Evolutionary conservation across 2,888 invertebrate genomes (phyloP), one percentile per base, ranked within the genome.

Genomic region (Rhaphigaster nebulosa): DNA sequence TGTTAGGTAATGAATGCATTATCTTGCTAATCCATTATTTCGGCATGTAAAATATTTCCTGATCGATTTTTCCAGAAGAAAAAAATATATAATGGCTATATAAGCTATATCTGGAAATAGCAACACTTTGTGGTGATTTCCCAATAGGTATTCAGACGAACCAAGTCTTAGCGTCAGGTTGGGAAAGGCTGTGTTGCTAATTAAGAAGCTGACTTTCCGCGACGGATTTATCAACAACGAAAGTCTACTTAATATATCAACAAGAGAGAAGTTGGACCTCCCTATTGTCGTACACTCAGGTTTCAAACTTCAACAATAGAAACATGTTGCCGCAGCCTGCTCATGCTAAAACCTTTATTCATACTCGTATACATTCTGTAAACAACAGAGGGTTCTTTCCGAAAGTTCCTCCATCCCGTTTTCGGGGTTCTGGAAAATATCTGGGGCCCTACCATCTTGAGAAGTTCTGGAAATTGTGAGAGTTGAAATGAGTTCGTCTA

Each of bases 291-390:
- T 15, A 23, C 34, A 38, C 70, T 6, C 70, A 76, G 70, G 70
- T 38, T 76, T 38, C 70, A 76, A 38, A 76, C 70, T 76, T 76
- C 70, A 38, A 76, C 70, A 38, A 76, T 76, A 38, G 38, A 29
- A 76, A 76, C 70, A 76, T 76, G 70, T 38, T 76, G 38, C 34
- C 34, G 70, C 70, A 29, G 65, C 70, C 34, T 76, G 1, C 70
- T 76, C 70, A 4, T 34, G 70, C 34, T 76, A 76, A 76, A 76
- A 76, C 70, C 15, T 38, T 34, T 10, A 76, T 76, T 76, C 70
- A 76, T 76, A 76, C 38, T 76, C 70, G 38, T 76, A 76, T 65
- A 76, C 70, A 76, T 76, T 38, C 70, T 76, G 18, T 38, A 38
- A 76, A 18, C 70, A 76, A 76, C 70, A 38, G 34, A 20, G 34